Percentiles rank a stretch among this genome's conserved stretches.
Conservation (phyloP, 1,140 invertebrate species). For the Papilio aristodemus region DNA sequence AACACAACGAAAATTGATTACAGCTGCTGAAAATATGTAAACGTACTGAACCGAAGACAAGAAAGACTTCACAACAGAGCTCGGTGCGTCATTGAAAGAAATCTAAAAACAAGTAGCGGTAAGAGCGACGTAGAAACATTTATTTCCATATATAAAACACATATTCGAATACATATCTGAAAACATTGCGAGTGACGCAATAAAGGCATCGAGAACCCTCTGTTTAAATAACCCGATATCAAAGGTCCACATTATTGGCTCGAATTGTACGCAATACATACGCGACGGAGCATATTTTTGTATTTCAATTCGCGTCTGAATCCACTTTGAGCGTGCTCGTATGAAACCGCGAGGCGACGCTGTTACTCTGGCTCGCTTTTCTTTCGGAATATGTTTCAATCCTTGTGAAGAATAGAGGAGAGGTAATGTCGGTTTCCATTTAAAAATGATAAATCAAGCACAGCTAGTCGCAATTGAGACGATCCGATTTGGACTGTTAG, state of each 20-base stretch:
- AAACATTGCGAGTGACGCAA: slow-evolving; percentile 38
- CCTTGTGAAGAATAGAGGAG: slow-evolving; percentile 2
- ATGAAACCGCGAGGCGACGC: slow-evolving; percentile 11
- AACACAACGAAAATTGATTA: not conserved
- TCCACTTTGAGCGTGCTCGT: slow-evolving; percentile 21
- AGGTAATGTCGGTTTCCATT: slow-evolving; percentile 14
- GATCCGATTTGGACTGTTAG: not conserved
- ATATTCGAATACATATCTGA: slow-evolving; percentile 30
- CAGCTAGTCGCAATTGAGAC: not conserved
- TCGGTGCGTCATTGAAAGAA: slow-evolving; percentile 6
- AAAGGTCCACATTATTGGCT: slow-evolving; percentile 37
- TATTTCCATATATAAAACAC: slow-evolving; percentile 34
- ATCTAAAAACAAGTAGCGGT: slow-evolving; percentile 13
- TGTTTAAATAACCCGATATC: slow-evolving; percentile 41
- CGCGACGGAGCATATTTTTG: slow-evolving; percentile 28
- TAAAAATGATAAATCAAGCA: slow-evolving; percentile 8
- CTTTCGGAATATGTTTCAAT: slow-evolving; percentile 4
- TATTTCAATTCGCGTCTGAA: slow-evolving; percentile 26
- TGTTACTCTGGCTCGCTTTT: not conserved
- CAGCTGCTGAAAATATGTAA: not conserved
- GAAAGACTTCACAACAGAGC: not conserved
- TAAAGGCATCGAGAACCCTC: slow-evolving; percentile 37
- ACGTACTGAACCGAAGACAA: not conserved
- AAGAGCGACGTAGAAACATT: slow-evolving; percentile 12
- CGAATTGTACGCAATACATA: slow-evolving; percentile 33